A percentile compares a stretch with the other conserved stretches of the same genome.
phyloP scores from a whole-genome alignment of 2,113 vertebrate species.

The Todiramphus chloris region DNA sequence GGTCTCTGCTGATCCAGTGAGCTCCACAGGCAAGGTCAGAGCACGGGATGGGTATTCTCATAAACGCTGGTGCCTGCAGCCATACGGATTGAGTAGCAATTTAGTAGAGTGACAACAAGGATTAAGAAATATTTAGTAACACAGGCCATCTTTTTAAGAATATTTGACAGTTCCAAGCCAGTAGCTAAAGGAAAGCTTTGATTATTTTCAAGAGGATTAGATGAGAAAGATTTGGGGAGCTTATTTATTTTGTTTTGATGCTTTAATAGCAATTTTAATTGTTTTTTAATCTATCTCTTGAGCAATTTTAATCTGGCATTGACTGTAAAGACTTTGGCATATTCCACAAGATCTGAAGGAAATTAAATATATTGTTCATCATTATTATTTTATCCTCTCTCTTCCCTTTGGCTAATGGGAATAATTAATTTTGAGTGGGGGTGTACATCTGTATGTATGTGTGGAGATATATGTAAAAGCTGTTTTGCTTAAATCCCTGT shows the following conservation, averaged over 20 bases:
- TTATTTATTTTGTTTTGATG: constrained; percentile 49
- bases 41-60: neutral
- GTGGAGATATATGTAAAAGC: neutral
- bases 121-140: neutral
- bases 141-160: neutral
- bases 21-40: neutral
- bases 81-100: accelerated
- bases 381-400: neutral
- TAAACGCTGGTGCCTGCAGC: neutral
- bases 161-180: constrained; percentile 18
- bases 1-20: neutral
- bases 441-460: neutral
- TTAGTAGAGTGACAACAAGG: neutral
- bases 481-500: neutral
- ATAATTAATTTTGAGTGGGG: neutral
- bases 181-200: constrained; percentile 43
- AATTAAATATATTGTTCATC: neutral
- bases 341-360: neutral
- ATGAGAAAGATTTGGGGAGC: constrained; percentile 36
- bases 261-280: constrained; percentile 46
- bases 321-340: neutral
- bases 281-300: constrained; percentile 42
- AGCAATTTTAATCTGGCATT: constrained; percentile 34
- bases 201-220: constrained; percentile 56
- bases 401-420: neutral